Base-by-base conservation (phyloP, 2,888 invertebrate genomes). In the Blera fallax region DNA sequence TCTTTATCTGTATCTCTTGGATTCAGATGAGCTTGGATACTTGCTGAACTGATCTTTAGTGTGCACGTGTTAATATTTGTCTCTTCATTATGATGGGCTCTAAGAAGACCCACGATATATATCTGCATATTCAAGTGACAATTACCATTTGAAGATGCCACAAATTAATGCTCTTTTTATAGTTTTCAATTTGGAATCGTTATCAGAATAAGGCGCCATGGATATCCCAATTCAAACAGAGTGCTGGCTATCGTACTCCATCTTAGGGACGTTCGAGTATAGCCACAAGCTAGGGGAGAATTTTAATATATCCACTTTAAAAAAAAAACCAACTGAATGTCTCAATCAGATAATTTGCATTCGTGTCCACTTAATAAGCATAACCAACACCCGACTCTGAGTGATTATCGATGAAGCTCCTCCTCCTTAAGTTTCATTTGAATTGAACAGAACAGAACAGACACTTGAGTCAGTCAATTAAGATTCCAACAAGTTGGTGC, bases 261-360 rank as follows among this genome's bases (percentile, higher is more conserved):
- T 70, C 34, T 78, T 34, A 8, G 34, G 50, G 50, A 18, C 34
- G 50, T 16, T 48, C 16, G 45, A 64, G 3, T 54, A 11, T 60
- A 24, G 5, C 7, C 27, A 5, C 8, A 29, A 77, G 29, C 32
- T 40, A 32, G 37, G 40, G 56, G 29, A 48, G 56, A 54, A 54
- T 45, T 34, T 60, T n/a, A 73, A 48, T 37, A 48, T 54, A 69
- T 67, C 80, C 80, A 74, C 74, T 81, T 81, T 45, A 40, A 18
- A 77, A 60, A 37, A 18, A 70, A 65, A n/a, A n/a, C n/a, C n/a
- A n/a, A 73, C 40, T 83, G 78, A 79, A 83, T 73, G 76, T 40
- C 80, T 84, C 70, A 76, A 80, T 74, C 74, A 65, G 80, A 80
- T 76, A 80, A 84, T 84, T 80, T 84, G 70, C 80, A 84, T 80